Conservation (phyloP, 2,888 invertebrate species). For the Tenthredo scrophulariae region DNA sequence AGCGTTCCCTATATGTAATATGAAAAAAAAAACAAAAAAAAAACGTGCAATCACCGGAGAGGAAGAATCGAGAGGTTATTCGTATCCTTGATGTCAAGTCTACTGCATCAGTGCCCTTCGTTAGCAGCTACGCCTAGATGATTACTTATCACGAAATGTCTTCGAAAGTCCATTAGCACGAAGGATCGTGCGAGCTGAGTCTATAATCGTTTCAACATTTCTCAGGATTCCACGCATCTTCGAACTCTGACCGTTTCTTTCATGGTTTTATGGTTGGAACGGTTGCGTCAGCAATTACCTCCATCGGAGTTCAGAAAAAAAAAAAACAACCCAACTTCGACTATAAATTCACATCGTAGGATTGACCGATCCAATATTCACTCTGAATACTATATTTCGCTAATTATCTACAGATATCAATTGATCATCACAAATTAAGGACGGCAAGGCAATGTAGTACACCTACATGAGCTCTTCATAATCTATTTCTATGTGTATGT, state of each 20-base stretch:
- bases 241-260: conserved; percentile 47
- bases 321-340: neutral
- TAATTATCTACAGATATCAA: neutral
- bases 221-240: conserved; percentile 28
- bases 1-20: conserved; percentile 16
- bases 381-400: neutral
- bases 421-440: neutral
- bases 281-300: neutral
- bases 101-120: conserved; percentile 32
- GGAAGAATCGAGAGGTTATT: conserved; percentile 44
- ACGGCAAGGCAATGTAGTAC: neutral
- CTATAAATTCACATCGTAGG: neutral
- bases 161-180: conserved; percentile 50
- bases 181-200: conserved; percentile 25
- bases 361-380: neutral
- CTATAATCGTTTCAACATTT: conserved; percentile 41
- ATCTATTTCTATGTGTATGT: neutral
- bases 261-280: neutral
- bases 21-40: neutral
- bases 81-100: conserved; percentile 15
- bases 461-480: neutral
- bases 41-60: conserved; percentile 1
- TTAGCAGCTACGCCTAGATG: conserved; percentile 46
- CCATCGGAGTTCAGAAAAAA: neutral
- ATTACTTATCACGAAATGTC: conserved; percentile 47